Evolutionary conservation across 2,113 vertebrate species (phyloP), one percentile per base, ranked within the genome.

Genomic region (Phalacrocorax carbo): DNA sequence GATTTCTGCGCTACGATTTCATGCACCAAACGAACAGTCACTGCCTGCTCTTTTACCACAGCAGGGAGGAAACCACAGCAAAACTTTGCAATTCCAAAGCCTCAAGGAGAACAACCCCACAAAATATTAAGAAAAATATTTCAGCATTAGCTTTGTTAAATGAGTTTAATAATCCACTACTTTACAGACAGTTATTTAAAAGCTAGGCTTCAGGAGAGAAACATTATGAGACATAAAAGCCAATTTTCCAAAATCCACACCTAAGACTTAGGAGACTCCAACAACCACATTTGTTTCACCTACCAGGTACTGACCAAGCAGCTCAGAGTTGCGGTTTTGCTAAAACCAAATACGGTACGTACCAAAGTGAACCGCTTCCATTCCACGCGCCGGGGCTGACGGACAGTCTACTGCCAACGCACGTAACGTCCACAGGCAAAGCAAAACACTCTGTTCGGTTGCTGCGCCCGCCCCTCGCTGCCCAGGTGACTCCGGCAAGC

Each of bases 121-220:
- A 86, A 92, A 90, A 82, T 83, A 82, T 36, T 68, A 95, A 88
- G 81, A 82, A 91, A 88, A 46, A 5, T 93, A 96, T 91, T 89
- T 92, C 71, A 95, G 79, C 62, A 70, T 91, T 19, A 91, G 65
- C 57, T 95, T 86, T 82, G 69, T 79, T 62, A 80, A 90, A 95
- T 79, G 48, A 64, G 52, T 96, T 96, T 96, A 96, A 97, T 97
- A 93, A 95, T 85, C 81, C 2, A 2, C 49, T 85, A 34, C 58
- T 93, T 89, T 79, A 95, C 92, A 97, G 42, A 90, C 54, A 87
- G 76, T 92, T 80, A 68, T 34, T 93, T 95, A 92, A 93, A 96
- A 96, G 48, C 82, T 49, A 48, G 89, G 49, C 69, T 91, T 96
- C 36, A 78, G 42, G 2, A 88, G 5, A 69, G 22, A 81, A 92